Evolutionary conservation across 2,797 vertebrate genomes (phyloP).

Genomic region (Leptatherina wallacei): DNA sequence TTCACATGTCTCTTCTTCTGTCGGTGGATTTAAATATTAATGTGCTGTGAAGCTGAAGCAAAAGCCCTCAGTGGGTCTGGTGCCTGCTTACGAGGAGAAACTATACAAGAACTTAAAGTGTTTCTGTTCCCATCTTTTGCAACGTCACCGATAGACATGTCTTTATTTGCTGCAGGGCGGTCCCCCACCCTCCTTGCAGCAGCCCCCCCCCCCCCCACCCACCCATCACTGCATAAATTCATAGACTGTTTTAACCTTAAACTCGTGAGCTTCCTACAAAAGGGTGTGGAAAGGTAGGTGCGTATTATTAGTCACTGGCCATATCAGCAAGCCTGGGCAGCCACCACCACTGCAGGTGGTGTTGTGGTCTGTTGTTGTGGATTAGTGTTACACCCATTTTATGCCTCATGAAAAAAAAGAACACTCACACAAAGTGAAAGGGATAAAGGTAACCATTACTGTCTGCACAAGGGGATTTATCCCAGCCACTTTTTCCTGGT

Average conservation of each 20-base stretch:
- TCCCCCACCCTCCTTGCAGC: constrained; percentile 45
- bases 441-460: constrained; percentile 16
- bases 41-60: constrained; percentile 46
- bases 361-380: constrained; percentile 13
- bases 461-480: neutral
- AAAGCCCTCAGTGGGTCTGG: constrained; percentile 5
- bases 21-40: constrained; percentile 64
- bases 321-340: constrained; percentile 38
- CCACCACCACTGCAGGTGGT: constrained; percentile 19
- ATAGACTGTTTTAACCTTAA: constrained; percentile 36
- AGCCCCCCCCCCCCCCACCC: constrained; percentile 16
- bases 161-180: constrained; percentile 74
- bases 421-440: constrained; percentile 7
- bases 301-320: constrained; percentile 40
- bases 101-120: constrained; percentile 51
- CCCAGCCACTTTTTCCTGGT: constrained; percentile 28
- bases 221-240: constrained; percentile 37
- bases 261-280: constrained; percentile 33
- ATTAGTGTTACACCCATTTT: constrained; percentile 42
- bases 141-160: constrained; percentile 48
- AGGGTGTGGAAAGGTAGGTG: constrained; percentile 61
- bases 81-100: constrained; percentile 18
- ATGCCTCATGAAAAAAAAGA: neutral
- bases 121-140: constrained; percentile 40
- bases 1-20: constrained; percentile 54